These are phyloP conservation scores for Drosophila nr. perissopoda DNA, from an alignment of 2,888 invertebrate genomes.

Conservation along the genomic window DNA sequence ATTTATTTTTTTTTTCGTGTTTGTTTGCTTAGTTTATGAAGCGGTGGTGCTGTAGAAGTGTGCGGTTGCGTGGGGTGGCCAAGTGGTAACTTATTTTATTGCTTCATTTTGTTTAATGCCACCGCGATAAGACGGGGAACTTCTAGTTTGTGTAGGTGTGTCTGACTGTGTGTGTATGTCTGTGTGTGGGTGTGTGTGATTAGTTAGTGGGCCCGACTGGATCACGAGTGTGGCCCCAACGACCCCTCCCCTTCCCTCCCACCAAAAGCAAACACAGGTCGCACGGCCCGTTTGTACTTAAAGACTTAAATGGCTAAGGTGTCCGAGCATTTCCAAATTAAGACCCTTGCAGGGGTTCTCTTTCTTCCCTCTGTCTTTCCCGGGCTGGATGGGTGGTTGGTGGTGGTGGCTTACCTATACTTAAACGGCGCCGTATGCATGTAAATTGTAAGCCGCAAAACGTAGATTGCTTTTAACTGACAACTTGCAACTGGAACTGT, in stretches of 20 bases:
- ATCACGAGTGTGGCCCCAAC: slow-evolving; percentile 42
- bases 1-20: not conserved
- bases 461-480: not conserved
- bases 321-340: not conserved
- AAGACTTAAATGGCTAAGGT: not conserved
- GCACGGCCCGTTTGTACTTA: slow-evolving; percentile 30
- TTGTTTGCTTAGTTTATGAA: slow-evolving; percentile 21
- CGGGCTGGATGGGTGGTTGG: not conserved
- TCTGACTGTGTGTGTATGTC: slow-evolving; percentile 7
- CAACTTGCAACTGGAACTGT: not conserved
- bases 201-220: slow-evolving; percentile 55
- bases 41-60: slow-evolving; percentile 5
- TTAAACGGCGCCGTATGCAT: slow-evolving; percentile 71
- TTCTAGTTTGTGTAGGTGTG: slow-evolving; percentile 19
- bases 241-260: not conserved
- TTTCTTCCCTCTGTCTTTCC: not conserved
- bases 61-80: not conserved
- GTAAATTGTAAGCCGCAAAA: slow-evolving; percentile 8
- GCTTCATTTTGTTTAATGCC: slow-evolving; percentile 71
- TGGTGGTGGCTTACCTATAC: slow-evolving; percentile 61
- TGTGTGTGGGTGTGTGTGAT: slow-evolving; percentile 23
- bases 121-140: slow-evolving; percentile 61
- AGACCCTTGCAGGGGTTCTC: not conserved
- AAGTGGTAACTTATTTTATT: slow-evolving; percentile 48
- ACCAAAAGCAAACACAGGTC: not conserved